A percentile compares a stretch with the other conserved stretches of the same genome.
These are phyloP conservation scores for Philopotamus ludificatus DNA, from an alignment of 1,140 invertebrate genomes.

Conservation along the genomic window DNA sequence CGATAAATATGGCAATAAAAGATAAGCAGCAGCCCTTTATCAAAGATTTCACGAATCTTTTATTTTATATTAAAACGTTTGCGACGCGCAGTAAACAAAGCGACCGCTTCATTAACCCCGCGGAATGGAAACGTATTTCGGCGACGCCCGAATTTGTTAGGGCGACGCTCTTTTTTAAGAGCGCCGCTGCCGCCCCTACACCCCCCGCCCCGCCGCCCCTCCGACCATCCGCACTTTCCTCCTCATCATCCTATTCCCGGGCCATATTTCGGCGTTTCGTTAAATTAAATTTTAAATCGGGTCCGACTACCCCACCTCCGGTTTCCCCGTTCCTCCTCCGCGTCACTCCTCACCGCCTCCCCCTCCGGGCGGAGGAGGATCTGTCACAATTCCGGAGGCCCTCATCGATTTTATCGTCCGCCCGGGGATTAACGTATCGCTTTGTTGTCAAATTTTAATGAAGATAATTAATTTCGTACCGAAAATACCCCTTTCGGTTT, in stretches of 20 bases:
- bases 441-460: neutral
- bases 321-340: neutral
- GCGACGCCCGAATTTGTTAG: neutral
- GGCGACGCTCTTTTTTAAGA: neutral
- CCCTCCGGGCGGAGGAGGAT: too few relatives aligned
- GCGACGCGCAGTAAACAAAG: constrained; percentile 9
- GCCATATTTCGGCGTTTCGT: neutral
- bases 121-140: constrained; percentile 4
- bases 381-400: neutral
- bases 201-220: neutral
- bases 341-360: too few relatives aligned
- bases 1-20: constrained; percentile 32
- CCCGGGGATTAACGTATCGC: neutral
- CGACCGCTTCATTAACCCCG: constrained; percentile 20
- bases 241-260: neutral
- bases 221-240: neutral
- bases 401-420: neutral
- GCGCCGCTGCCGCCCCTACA: neutral
- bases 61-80: constrained; percentile 28
- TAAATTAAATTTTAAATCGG: constrained; percentile 24
- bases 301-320: neutral
- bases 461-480: neutral
- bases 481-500: too few relatives aligned
- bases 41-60: constrained; percentile 32
- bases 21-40: constrained; percentile 24